Evolutionary conservation across 2,888 invertebrate genomes (phyloP), one percentile per base, ranked within the genome.

Genomic region (Periphyllus acericola): DNA sequence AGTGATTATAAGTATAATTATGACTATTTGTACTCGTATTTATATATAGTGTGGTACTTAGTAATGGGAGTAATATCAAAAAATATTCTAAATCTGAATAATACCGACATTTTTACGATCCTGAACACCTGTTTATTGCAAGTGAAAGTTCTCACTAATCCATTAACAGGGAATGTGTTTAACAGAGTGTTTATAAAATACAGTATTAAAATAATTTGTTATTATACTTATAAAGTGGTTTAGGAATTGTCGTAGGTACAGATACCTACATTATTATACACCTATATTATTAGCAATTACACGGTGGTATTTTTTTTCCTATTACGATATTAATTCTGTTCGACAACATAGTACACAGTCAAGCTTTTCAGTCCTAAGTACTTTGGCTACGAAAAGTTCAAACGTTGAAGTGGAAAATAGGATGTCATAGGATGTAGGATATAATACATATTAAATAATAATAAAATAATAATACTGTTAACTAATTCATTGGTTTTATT

Each of bases 261-360:
- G n/a, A n/a, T n/a, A n/a, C n/a, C n/a, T n/a, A n/a, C n/a, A n/a
- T n/a, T n/a, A n/a, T n/a, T n/a, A n/a, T n/a, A n/a, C n/a, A n/a
- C n/a, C n/a, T n/a, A n/a, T n/a, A 71, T 71, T 52, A 72, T 72
- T 83, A 83, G 52, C 34, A 14, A 52, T 82, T 82, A 32, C 71
- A 72, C 72, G 9, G 36, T 6, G n/a, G 74, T 66, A 40, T 32
- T 25, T 60, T 60, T 32, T 83, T n/a, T 32, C 25, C 29, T 83
- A 83, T 71, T 40, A 75, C 68, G 29, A 60, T 83, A 40, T 40
- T 75, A 83, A 75, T 83, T 66, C 32, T 60, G 66, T 25, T 66
- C 40, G 4, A 75, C 29, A 40, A 32, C n/a, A 75, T 60, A 25
- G 25, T 83, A 29, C 60, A 29, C 60, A 21, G 34, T 8, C 60